Evolutionary conservation across 2,888 invertebrate species (phyloP).

Genomic region (Tortrix viridana): DNA sequence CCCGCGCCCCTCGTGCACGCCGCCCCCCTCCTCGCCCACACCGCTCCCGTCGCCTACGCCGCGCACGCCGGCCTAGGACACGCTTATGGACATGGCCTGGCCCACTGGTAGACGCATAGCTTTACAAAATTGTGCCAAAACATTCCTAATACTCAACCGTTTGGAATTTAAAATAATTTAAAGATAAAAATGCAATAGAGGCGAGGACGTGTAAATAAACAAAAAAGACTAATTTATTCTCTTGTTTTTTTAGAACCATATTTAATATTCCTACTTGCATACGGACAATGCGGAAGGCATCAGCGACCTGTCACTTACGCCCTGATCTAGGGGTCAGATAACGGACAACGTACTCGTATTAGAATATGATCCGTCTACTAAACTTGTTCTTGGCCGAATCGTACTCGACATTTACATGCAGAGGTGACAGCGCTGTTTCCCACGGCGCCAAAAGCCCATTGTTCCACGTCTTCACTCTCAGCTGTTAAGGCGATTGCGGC

Average conservation of each 20-base stretch:
- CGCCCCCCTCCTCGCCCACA: slow-evolving; percentile 39
- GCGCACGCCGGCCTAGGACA: slow-evolving; percentile 15
- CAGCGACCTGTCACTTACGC: slow-evolving; percentile 20
- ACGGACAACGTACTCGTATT: slow-evolving; percentile 2
- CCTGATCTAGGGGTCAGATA: slow-evolving; percentile 16
- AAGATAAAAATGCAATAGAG: slow-evolving; percentile 25
- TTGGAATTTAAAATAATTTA: slow-evolving; percentile 30
- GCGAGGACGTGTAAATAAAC: slow-evolving; percentile 37
- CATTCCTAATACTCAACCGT: slow-evolving; percentile 34
- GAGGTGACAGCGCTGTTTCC: slow-evolving; percentile 19
- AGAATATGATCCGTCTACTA: slow-evolving; percentile 8
- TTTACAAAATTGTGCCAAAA: slow-evolving; percentile 35
- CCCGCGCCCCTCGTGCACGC: slow-evolving; percentile 35
- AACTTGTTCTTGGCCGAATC: slow-evolving; percentile 13
- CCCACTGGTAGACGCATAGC: slow-evolving; percentile 39
- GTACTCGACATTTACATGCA: slow-evolving; percentile 17
- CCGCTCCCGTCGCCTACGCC: slow-evolving; percentile 40
- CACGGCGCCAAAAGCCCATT: slow-evolving; percentile 19
- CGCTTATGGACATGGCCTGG: slow-evolving; percentile 16
- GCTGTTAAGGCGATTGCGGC: slow-evolving; percentile 25
- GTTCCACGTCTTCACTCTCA: slow-evolving; percentile 18
- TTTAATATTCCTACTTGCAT: not conserved
- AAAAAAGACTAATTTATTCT: slow-evolving; percentile 28
- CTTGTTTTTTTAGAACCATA: slow-evolving; percentile 19
- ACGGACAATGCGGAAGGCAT: slow-evolving; percentile 23